Conservation (phyloP, 2,888 invertebrate genomes). For the Lordiphosa fenestrarum region DNA sequence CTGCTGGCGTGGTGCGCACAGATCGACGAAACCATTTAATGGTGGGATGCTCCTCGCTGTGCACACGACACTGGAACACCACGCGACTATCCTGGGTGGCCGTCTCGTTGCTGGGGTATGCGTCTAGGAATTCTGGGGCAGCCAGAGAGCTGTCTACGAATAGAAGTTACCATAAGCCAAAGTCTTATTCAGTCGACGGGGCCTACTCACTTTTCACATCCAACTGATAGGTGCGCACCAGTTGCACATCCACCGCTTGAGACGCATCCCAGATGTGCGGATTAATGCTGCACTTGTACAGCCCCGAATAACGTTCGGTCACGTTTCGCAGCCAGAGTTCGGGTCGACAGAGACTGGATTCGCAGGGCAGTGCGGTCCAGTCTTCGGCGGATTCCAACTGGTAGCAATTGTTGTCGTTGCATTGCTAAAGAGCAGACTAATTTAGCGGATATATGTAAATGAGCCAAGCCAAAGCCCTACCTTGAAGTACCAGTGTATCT, state of each 20-base stretch:
- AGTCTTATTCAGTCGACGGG: background rate
- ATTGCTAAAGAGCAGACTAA: slow-evolving; percentile 60
- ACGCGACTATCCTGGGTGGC: slow-evolving; percentile 62
- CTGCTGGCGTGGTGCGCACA: slow-evolving; percentile 14
- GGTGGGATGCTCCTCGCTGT: slow-evolving; percentile 76
- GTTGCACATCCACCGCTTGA: slow-evolving; percentile 73
- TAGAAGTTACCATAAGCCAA: background rate
- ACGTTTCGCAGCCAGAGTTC: slow-evolving; percentile 75
- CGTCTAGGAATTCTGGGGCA: slow-evolving; percentile 76
- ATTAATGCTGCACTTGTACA: slow-evolving; percentile 78
- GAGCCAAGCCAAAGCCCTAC: slow-evolving; percentile 39
- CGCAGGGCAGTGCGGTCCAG: slow-evolving; percentile 77
- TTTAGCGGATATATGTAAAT: background rate
- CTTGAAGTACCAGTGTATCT: slow-evolving; percentile 78
- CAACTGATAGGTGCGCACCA: slow-evolving; percentile 78
- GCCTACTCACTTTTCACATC: slow-evolving; percentile 75
- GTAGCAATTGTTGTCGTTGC: slow-evolving; percentile 72
- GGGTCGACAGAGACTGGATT: slow-evolving; percentile 68
- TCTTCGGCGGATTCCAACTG: slow-evolving; percentile 50
- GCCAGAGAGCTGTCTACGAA: slow-evolving; percentile 66
- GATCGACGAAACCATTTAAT: slow-evolving; percentile 78
- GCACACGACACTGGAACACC: slow-evolving; percentile 78
- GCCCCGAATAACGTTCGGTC: slow-evolving; percentile 78
- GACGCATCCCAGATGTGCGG: slow-evolving; percentile 67
- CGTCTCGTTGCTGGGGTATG: slow-evolving; percentile 74